Evolutionary conservation across 2,113 vertebrate species (phyloP), one percentile per base, ranked within the genome.

Genomic region (Sclerurus mexicanus): DNA sequence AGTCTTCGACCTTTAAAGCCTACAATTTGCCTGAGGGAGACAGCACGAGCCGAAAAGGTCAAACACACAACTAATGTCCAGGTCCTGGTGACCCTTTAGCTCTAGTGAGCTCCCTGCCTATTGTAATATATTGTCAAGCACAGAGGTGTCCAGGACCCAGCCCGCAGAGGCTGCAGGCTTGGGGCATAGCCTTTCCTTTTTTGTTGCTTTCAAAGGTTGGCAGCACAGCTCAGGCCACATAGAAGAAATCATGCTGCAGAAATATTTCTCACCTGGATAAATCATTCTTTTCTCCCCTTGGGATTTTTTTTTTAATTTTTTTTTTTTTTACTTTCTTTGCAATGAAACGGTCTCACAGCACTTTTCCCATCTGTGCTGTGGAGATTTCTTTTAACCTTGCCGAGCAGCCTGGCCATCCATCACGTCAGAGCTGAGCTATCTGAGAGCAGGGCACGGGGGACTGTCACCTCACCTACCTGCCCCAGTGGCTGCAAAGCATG

Each of bases 371-470:
- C 72, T 90, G 56, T 63, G 75, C 82, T 76, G 16, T 85, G 92
- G 82, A 95, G 94, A 95, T 93, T 37, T 90, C 37, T 89, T 74
- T 74, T 87, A 87, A 83, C 69, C 79, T 92, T 71, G 47, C 53
- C 67, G 73, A 40, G 46, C 8, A 22, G 46, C 64, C n/a, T 7
- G 5, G 71, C 75, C 80, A 96, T 94, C 52, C 76, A 80, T 95
- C 91, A 93, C 35, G 14, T 67, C 73, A 81, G 49, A 64, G 53
- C 68, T 7, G 10, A 74, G 52, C 14, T 56, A 24, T 24, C 59
- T 68, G 62, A 0, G 1, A 82, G 28, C 47, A 60, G 83, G 94
- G 63, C 52, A 12, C 33, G 8, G 56, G 85, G 49, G 52, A 22
- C 64, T 67, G 46, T 59, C 83, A 62, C 44, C 67, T 94, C 85